These are phyloP conservation scores for Cassiopea andromeda DNA, from an alignment of 30 jellyfish, hydroid and myxozoan genomes.

Conservation along the genomic window DNA sequence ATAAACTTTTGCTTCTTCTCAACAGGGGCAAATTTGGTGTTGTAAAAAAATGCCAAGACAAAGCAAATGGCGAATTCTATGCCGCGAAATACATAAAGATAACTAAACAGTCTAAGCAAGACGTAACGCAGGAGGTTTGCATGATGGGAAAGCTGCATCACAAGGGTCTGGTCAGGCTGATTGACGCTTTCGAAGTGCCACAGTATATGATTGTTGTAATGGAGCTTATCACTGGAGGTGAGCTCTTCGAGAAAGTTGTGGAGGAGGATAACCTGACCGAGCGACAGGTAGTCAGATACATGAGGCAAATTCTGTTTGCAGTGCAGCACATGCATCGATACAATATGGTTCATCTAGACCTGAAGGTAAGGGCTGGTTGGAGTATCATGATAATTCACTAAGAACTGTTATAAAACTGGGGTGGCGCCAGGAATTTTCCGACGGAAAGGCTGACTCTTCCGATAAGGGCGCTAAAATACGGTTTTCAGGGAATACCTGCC, in stretches of 20 bases:
- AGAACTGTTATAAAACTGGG: too few relatives aligned
- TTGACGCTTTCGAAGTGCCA: constrained; percentile 84
- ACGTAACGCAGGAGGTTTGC: constrained; percentile 69
- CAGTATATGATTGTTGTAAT: constrained; percentile 83
- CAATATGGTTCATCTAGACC: constrained; percentile 86
- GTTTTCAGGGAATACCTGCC: too few relatives aligned
- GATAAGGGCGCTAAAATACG: too few relatives aligned
- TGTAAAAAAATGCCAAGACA: constrained; percentile 85
- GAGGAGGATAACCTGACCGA: constrained; percentile 95
- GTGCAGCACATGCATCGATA: constrained; percentile 94
- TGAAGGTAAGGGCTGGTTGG: constrained; percentile 67
- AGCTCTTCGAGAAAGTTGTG: constrained; percentile 89
- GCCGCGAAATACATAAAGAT: constrained; percentile 90
- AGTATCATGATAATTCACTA: background rate
- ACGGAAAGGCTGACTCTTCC: too few relatives aligned
- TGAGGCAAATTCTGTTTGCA: constrained; percentile 83
- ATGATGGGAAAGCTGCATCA: constrained; percentile 86
- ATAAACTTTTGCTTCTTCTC: background rate
- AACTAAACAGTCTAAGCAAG: constrained; percentile 75
- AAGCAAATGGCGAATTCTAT: constrained; percentile 39
- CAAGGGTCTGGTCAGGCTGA: constrained; percentile 58
- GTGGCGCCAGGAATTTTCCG: too few relatives aligned
- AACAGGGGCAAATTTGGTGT: constrained; percentile 88
- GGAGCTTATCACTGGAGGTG: constrained; percentile 98
- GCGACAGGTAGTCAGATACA: constrained; percentile 89